Percentiles rank a stretch among this genome's conserved stretches.
phyloP scores from a whole-genome alignment of 2,797 vertebrate species.

The Eupleurogrammus muticus region DNA sequence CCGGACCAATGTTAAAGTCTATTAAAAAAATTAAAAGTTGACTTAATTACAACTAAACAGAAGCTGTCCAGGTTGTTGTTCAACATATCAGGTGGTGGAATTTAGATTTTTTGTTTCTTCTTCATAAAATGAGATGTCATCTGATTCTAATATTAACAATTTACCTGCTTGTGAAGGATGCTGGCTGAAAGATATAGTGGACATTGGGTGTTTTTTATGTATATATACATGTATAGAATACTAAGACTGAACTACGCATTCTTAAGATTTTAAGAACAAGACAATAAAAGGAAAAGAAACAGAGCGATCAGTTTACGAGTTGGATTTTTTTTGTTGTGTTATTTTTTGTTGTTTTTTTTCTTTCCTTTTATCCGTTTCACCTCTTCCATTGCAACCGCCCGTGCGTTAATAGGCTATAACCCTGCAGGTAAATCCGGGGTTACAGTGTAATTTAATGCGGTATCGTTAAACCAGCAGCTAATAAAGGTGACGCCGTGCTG shows the following conservation, averaged over 20 bases:
- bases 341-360: not conserved
- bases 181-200: not conserved
- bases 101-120: not conserved
- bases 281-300: not conserved
- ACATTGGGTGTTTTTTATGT: no score
- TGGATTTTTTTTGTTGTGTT: not conserved
- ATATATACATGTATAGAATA: no score
- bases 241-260: not conserved
- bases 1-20: slow-evolving; percentile 3
- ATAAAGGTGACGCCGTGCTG: slow-evolving; percentile 72
- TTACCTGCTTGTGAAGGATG: no score
- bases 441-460: slow-evolving; percentile 66
- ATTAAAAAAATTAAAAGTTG: slow-evolving; percentile 16
- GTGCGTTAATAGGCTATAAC: slow-evolving; percentile 8
- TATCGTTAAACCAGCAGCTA: slow-evolving; percentile 75
- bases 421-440: slow-evolving; percentile 48
- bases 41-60: not conserved
- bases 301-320: not conserved
- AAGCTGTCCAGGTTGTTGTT: slow-evolving; percentile 9
- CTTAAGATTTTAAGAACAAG: not conserved
- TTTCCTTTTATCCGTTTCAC: not conserved
- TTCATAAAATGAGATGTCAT: not conserved
- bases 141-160: not conserved
- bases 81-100: slow-evolving; percentile 6
- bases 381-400: not conserved